Evolutionary conservation across 2,797 vertebrate species (phyloP).

Genomic region (Eidolon dupreanum): DNA sequence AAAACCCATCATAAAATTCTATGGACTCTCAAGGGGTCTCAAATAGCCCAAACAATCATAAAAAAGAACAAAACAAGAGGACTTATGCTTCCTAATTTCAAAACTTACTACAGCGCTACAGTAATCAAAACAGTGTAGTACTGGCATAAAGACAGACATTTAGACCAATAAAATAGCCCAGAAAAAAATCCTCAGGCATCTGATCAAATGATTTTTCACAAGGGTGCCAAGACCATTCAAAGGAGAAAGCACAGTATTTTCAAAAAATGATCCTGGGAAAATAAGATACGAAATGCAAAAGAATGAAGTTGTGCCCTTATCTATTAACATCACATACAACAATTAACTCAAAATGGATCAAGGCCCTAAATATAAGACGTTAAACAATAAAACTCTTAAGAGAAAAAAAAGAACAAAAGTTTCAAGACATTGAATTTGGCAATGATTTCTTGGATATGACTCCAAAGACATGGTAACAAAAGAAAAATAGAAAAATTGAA

Average conservation of each 20-base stretch:
- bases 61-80: not conserved
- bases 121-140: not conserved
- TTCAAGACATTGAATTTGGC: not conserved
- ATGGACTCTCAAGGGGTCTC: not conserved
- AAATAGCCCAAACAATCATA: not conserved
- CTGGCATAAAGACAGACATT: not conserved
- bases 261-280: not conserved
- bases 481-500: not conserved
- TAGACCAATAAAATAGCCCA: not conserved
- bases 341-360: not conserved
- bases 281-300: not conserved
- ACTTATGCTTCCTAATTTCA: not conserved
- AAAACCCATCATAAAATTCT: not conserved
- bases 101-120: not conserved
- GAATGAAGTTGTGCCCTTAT: not conserved
- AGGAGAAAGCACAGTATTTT: not conserved
- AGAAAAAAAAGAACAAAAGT: not conserved
- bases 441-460: not conserved
- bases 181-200: not conserved
- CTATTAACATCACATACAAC: not conserved
- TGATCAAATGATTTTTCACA: not conserved
- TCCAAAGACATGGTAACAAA: not conserved
- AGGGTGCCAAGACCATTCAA: not conserved
- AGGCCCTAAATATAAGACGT: not conserved
- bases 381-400: not conserved